Percentiles rank a stretch among this genome's conserved stretches.
Conservation (phyloP, 2,888 invertebrate genomes). For the Biston betularia region DNA sequence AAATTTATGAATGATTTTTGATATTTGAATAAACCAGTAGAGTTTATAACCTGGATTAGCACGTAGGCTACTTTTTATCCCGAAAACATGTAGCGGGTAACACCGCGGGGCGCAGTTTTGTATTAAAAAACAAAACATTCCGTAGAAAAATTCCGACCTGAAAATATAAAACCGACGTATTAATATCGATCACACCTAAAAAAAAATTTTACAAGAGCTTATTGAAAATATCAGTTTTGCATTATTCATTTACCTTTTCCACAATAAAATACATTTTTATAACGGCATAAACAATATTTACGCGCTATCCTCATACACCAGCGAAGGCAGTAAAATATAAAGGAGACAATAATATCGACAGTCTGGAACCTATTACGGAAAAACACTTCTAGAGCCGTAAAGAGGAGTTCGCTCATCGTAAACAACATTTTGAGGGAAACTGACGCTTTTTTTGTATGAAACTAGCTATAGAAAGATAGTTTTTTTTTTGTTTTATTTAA, state of each 20-base stretch:
- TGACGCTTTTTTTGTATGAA: not conserved
- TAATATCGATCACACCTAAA: not conserved
- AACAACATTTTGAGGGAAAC: slow-evolving; percentile 15
- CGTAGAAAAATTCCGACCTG: too few relatives aligned
- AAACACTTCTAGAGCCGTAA: slow-evolving; percentile 29
- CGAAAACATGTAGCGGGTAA: too few relatives aligned
- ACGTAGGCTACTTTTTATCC: too few relatives aligned
- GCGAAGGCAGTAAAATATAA: slow-evolving; percentile 21
- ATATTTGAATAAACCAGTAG: too few relatives aligned
- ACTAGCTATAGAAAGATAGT: too few relatives aligned
- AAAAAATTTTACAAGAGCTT: not conserved
- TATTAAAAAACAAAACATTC: too few relatives aligned
- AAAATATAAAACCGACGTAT: too few relatives aligned
- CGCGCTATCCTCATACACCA: not conserved
- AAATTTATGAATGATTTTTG: too few relatives aligned
- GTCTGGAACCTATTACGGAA: slow-evolving; percentile 28
- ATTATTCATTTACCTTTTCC: slow-evolving; percentile 13
- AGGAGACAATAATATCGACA: slow-evolving; percentile 23
- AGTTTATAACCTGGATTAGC: too few relatives aligned
- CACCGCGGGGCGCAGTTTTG: too few relatives aligned
- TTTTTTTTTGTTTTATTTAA: too few relatives aligned
- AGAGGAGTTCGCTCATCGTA: slow-evolving; percentile 28
- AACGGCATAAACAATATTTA: slow-evolving; percentile 24
- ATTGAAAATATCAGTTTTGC: slow-evolving; percentile 2
- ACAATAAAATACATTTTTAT: slow-evolving; percentile 17